Base-by-base conservation (phyloP, 2,888 invertebrate species). In the Mantis religiosa region DNA sequence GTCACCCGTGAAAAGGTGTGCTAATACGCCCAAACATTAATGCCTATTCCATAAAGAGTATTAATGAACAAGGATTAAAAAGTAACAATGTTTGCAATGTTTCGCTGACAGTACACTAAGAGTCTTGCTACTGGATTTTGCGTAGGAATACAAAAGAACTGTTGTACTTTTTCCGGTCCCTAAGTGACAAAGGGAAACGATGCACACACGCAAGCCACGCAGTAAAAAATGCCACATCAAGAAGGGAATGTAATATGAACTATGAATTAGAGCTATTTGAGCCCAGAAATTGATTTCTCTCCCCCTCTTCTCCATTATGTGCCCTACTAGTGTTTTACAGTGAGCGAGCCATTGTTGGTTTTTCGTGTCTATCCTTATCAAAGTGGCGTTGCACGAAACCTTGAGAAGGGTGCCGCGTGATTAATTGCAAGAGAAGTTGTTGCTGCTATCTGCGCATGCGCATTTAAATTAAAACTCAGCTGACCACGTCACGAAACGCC, bases 331-430 rank as follows among this genome's bases (percentile, higher is more conserved):
- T 86, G 86, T 86, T 86, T 86, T 86, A 86, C 86, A 86, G 54
- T 86, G 81, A 81, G 54, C 81, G 81, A 47, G 28, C 88, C 41
- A 83, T 84, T 88, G 88, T 88, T 88, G 88, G 88, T 88, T 88
- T 83, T 88, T 54, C 88, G 88, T 88, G 88, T 83, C 87, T 84
- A 84, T 54, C 88, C 88, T 88, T 88, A 88, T 88, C 88, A 88
- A 84, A 84, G 88, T 71, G 86, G 28, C 81, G 54, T 7, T 54
- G 86, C 86, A 86, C 86, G 86, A 81, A 86, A 71, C 54, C 54
- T 71, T 71, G 20, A 25, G 20, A 25, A 86, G 86, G 81, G 71
- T 28, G 86, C 28, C 54, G 86, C 71, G 86, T 86, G 86, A 86
- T 86, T 86, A 86, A 86, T 86, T 86, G 86, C 86, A 47, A 54